Conservation (phyloP, 2,888 invertebrate genomes). For the Phengaris arion region DNA sequence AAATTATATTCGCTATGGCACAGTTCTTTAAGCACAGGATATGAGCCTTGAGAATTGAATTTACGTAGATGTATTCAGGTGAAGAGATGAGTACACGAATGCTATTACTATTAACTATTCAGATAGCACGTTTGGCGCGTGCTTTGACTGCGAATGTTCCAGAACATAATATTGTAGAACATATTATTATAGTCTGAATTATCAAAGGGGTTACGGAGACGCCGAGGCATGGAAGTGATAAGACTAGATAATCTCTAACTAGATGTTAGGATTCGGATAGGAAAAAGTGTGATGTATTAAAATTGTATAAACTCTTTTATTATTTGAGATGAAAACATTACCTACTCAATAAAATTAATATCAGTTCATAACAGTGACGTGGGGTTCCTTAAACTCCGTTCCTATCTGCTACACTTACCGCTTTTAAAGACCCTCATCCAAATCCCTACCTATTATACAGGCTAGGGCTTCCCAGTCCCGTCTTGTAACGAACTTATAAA, state of each 20-base stretch:
- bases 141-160: conserved; percentile 3
- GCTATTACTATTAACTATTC: conserved; percentile 28
- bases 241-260: neutral
- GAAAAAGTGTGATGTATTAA: neutral
- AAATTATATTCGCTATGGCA: neutral
- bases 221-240: neutral
- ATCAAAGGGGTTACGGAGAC: conserved; percentile 5
- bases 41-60: neutral
- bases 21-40: neutral
- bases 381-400: too few species aligned
- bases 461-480: too few species aligned
- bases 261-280: neutral
- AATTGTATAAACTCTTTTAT: too few species aligned
- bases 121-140: conserved; percentile 23
- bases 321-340: too few species aligned
- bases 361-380: too few species aligned
- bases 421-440: too few species aligned
- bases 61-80: conserved; percentile 23
- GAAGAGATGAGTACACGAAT: conserved; percentile 26
- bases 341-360: too few species aligned
- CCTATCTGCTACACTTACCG: too few species aligned
- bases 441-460: too few species aligned
- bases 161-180: conserved; percentile 21
- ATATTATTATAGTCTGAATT: conserved; percentile 24
- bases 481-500: too few species aligned